These are phyloP conservation scores for Ectemnius cavifrons DNA, from an alignment of 2,888 invertebrate genomes.

Conservation along the genomic window DNA sequence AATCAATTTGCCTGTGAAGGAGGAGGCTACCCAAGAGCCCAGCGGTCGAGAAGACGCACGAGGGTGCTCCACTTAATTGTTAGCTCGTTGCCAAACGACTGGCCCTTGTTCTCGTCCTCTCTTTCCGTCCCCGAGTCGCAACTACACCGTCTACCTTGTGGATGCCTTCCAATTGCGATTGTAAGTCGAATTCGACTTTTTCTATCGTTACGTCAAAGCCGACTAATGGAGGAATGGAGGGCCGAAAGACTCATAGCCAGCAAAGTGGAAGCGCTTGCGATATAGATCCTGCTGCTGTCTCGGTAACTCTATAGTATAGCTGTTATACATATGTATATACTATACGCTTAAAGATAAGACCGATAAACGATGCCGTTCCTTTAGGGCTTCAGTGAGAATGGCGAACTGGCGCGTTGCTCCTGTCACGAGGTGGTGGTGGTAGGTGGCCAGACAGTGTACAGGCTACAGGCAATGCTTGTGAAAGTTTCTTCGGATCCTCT, in stretches of 20 bases:
- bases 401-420: constrained; percentile 7
- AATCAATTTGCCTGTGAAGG: constrained; percentile 46
- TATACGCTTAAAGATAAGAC: constrained; percentile 44
- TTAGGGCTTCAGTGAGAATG: constrained; percentile 49
- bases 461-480: constrained; percentile 10
- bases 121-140: too few species aligned
- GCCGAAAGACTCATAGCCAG: background rate
- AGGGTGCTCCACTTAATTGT: constrained; percentile 38
- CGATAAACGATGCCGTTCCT: constrained; percentile 44
- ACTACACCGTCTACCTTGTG: too few species aligned
- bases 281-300: too few species aligned
- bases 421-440: too few species aligned
- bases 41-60: constrained; percentile 21
- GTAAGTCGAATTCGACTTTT: too few species aligned
- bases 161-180: too few species aligned
- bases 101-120: background rate
- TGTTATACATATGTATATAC: background rate
- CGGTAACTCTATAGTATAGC: too few species aligned
- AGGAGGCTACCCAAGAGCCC: background rate
- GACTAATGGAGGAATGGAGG: background rate
- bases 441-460: too few species aligned
- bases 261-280: background rate
- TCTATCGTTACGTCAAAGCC: too few species aligned
- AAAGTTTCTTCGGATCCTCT: constrained; percentile 52
- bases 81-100: constrained; percentile 30